Base-by-base conservation (phyloP, 30 jellyfish, hydroid and myxozoan genomes). In the Catostylus mosaicus region DNA sequence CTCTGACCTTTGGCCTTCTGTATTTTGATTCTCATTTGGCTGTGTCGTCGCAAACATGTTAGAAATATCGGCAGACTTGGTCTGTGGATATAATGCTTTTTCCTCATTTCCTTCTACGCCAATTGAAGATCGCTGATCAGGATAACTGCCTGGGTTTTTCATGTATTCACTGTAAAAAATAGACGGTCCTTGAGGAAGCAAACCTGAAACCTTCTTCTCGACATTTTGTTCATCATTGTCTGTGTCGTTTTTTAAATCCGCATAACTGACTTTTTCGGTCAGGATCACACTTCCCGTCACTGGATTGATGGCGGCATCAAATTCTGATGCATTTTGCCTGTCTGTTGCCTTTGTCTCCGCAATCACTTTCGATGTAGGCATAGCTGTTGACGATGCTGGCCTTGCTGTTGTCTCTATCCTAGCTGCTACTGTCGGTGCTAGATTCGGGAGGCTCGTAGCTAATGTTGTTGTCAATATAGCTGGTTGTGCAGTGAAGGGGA, bases 211-310 rank as follows among this genome's bases (percentile, higher is more conserved):
- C 24, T 24, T 32, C 31, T 38, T 34, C 10, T 9, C 62, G 11
- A 9, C 52, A 1, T 38, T n/a, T 30, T 31, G 35, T n/a, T 60
- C 71, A 19, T 19, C 37, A 19, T 30, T 61, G 32, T 77, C 71
- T 18, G 67, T 52, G 59, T 82, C 86, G 0, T 82, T 67, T 23
- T 26, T 54, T 29, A 82, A 18, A 32, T 70, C 92, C n/a, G 45
- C 34, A 48, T 61, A 82, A 59, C 85, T 82, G 26, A 46, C 92
- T 60, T 40, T 82, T 65, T 82, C 92, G 36, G 92, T 82, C 73
- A 82, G 50, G 12, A 82, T 59, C 33, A 82, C 92, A 57, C 92
- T 82, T 22, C 92, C 86, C 22, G 92, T 82, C 45, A 68, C 71
- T 40, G 85, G 86, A 14, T 43, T 34, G 29, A 54, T 38, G 29